Evolutionary conservation across 1,140 invertebrate genomes (phyloP), one percentile per base, ranked within the genome.

Genomic region (Hestina assimilis): DNA sequence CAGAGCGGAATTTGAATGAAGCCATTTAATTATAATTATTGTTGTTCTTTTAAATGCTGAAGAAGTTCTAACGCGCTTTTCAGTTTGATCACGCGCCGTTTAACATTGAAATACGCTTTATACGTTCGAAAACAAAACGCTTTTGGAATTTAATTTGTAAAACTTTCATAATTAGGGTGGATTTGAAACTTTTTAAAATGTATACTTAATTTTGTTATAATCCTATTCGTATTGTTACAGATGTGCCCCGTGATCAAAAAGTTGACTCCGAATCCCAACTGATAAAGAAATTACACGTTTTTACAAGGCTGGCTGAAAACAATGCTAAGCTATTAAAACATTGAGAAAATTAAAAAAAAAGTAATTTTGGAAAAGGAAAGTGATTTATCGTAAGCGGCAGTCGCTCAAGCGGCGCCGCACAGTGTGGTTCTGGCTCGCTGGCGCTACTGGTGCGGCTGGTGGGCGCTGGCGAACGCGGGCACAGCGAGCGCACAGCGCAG

Each of bases 391-490:
- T 61, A 50, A n/a, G 71, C 60, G 68, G 66, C 68, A 69, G 72
- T 81, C 76, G 75, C 78, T 69, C 24, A 68, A 57, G 81, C 73
- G 75, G 75, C 72, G 71, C 70, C 71, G 75, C 72, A 42, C 31
- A 54, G 74, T 64, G 53, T 60, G 63, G 83, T 67, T 65, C 81
- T 83, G 81, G 83, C 74, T 75, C 68, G 64, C 67, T 75, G 80
- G 79, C 63, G 58, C 60, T 70, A 65, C 70, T 81, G 67, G 76
- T 72, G 67, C 43, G 47, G 66, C 51, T 78, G 73, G 50, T 79
- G 73, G 72, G 61, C 75, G 72, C 71, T 79, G 75, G 77, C 74
- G 72, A 72, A 70, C 57, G 69, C 68, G 57, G 72, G 72, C 35
- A 64, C 69, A 19, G 79, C 60, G 46, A 66, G 65, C 11, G 80